Conservation (phyloP, 1,140 invertebrate species). For the Cydia strobilella region DNA sequence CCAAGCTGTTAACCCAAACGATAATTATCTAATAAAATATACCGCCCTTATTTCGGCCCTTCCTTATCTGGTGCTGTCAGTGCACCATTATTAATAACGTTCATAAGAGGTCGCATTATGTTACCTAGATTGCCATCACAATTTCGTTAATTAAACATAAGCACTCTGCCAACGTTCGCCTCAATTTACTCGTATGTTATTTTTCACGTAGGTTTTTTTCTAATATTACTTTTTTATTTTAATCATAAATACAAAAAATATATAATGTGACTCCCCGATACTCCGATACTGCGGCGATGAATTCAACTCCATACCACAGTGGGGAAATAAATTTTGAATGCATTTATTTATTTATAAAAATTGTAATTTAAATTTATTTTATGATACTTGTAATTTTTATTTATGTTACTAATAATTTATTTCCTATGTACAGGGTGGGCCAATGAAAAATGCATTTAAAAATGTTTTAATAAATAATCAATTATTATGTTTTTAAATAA, state of each 20-base stretch:
- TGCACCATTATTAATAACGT: constrained; percentile 40
- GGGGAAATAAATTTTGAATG: no score
- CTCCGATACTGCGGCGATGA: no score
- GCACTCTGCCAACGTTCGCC: constrained; percentile 10
- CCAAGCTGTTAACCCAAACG: constrained; percentile 36
- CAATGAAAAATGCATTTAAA: no score
- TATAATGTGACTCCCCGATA: no score
- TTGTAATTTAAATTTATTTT: no score
- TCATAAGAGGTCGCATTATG: constrained; percentile 32
- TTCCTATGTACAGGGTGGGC: no score
- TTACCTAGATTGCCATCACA: constrained; percentile 29
- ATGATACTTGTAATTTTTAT: no score
- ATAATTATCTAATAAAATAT: constrained; percentile 39
- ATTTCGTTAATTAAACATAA: constrained; percentile 17
- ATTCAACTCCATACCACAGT: no score
- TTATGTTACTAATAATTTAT: no score
- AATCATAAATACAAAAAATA: background rate
- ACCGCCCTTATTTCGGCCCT: constrained; percentile 34
- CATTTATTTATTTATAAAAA: no score
- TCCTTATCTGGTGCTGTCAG: constrained; percentile 43
- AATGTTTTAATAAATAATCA: no score
- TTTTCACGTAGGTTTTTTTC: constrained; percentile 29
- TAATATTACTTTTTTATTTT: constrained; percentile 1
- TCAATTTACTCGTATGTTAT: constrained; percentile 26
- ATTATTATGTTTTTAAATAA: no score